A percentile compares a stretch with the other conserved stretches of the same genome.
Evolutionary conservation across 2,113 vertebrate genomes (phyloP).

Genomic region (Brachyhypopomus gauderio): DNA sequence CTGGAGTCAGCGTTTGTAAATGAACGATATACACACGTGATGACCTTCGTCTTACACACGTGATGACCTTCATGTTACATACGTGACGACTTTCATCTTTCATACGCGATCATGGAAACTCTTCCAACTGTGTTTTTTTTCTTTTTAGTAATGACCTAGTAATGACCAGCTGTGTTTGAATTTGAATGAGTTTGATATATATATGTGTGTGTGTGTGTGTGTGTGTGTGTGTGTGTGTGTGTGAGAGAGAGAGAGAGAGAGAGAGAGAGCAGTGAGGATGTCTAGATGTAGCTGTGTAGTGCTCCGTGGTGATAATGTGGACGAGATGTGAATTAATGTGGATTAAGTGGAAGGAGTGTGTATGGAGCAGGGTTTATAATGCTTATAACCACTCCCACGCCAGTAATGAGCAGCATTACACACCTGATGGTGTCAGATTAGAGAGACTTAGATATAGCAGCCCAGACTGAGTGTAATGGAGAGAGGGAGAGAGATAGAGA

Average conservation of each 20-base stretch:
- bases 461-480: conserved; percentile 52
- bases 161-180: too few relatives aligned
- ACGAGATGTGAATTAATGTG: conserved; percentile 62
- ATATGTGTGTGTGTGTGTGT: background rate
- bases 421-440: conserved; percentile 75
- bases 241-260: background rate
- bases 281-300: background rate
- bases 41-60: too few relatives aligned
- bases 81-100: too few relatives aligned
- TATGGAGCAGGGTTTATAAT: conserved; percentile 63
- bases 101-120: too few relatives aligned
- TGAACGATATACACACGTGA: background rate
- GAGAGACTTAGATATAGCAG: conserved; percentile 63
- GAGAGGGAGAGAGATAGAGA: background rate
- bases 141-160: too few relatives aligned
- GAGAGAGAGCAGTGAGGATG: background rate
- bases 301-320: background rate
- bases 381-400: conserved; percentile 67
- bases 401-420: conserved; percentile 75
- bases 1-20: background rate
- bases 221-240: conserved; percentile 2
- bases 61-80: too few relatives aligned
- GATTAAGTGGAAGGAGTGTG: conserved; percentile 61
- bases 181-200: background rate
- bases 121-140: too few relatives aligned